A percentile compares a stretch with the other conserved stretches of the same genome.
Conservation (phyloP, 35 echinoderm and acorn worm species). For the Holothuria glaberrima region DNA sequence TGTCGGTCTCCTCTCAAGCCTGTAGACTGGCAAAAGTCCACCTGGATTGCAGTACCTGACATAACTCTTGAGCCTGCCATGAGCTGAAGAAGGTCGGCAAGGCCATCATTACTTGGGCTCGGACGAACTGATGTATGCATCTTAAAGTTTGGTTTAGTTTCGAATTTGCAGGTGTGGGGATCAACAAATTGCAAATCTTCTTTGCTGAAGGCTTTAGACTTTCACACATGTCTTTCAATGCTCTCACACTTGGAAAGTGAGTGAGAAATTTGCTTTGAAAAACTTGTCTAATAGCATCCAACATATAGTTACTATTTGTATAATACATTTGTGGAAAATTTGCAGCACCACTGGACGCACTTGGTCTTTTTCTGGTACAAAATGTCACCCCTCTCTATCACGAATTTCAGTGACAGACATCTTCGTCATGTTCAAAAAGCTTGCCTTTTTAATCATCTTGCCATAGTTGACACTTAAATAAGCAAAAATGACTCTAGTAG, state of each 20-base stretch:
- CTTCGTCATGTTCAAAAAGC: slow-evolving; percentile 2
- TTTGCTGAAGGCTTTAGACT: no score
- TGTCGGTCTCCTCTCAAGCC: background rate
- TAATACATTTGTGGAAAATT: background rate
- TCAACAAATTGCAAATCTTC: no score
- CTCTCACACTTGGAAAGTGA: background rate
- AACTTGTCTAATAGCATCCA: background rate
- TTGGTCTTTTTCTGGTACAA: background rate
- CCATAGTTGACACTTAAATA: background rate
- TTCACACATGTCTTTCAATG: no score
- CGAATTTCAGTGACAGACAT: background rate
- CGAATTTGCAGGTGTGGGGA: background rate
- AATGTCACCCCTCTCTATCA: slow-evolving; percentile 2
- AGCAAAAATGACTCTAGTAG: background rate
- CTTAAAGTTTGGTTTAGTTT: background rate
- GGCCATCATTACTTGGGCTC: slow-evolving; percentile 4
- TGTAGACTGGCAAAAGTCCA: slow-evolving; percentile 6
- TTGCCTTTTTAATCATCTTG: background rate
- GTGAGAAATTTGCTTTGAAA: background rate
- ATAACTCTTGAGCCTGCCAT: background rate
- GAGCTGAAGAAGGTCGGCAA: background rate
- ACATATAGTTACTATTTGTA: background rate
- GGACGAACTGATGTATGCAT: background rate
- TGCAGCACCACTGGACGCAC: background rate
- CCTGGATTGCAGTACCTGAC: background rate